Base-by-base conservation (phyloP, 2,113 vertebrate genomes). In the Daubentonia madagascariensis region DNA sequence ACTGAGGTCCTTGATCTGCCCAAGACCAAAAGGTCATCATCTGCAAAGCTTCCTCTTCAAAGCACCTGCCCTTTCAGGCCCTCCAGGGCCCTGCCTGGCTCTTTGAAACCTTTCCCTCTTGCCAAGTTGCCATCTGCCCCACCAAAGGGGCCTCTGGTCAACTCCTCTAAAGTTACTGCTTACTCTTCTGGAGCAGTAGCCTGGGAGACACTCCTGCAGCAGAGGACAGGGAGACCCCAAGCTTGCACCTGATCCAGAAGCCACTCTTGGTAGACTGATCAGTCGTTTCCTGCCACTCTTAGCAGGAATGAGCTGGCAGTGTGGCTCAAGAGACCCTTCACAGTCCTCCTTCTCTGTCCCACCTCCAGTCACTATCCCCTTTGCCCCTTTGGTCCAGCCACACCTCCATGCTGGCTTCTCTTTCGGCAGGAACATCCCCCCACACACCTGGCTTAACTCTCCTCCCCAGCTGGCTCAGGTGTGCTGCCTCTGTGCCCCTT, bases 31-130 rank as follows among this genome's bases (percentile, higher is more conserved):
- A 96, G 80, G 84, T 79, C 20, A 50, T 92, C 97, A 92, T 96
- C 97, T 96, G 90, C 20, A 68, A 50, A 86, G 70, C 32, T 68
- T 94, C 50, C n/a, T 76, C 89, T 90, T 95, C 94, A 97, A 96
- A 96, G 95, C 30, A 28, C 50, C 84, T 83, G 92, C 85, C 95
- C 92, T 96, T 94, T 91, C 57, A 48, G 73, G 83, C 91, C 72
- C 57, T 57, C 92, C n/a, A 6, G 32, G 50, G 52, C 65, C 73
- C 84, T 13, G 2, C 35, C 8, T n/a, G 73, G 35, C 83, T 65
- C 75, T 93, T 45, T 54, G 89, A 83, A 80, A 54, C 28, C 48
- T 65, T 89, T 28, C 13, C n/a, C 30, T 30, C 59, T 70, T 89
- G 59, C 96, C 50, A 54, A 6, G 67, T 40, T 32, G n/a, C 92